Conservation (phyloP, 1,140 invertebrate species). For the Musca vetustissima region DNA sequence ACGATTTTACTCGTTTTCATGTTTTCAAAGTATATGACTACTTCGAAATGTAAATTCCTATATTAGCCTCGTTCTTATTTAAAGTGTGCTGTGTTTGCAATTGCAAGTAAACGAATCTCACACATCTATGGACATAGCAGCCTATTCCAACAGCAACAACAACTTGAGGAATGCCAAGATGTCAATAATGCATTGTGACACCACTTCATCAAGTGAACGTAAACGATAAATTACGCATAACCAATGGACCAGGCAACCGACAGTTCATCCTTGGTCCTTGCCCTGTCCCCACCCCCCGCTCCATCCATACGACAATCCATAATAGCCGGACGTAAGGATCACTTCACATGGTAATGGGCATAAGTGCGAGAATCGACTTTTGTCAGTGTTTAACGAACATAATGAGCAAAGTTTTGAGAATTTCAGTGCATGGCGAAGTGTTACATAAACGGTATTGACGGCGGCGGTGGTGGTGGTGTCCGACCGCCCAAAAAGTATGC, state of each 20-base stretch:
- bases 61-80: too few species aligned
- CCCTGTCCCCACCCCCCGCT: too few species aligned
- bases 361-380: not conserved
- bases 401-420: conserved; percentile 12
- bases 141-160: not conserved
- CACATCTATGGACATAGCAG: not conserved
- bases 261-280: too few species aligned
- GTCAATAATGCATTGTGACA: conserved; percentile 22
- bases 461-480: not conserved
- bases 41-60: too few species aligned
- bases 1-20: too few species aligned
- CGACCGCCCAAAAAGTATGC: not conserved
- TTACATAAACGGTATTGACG: not conserved
- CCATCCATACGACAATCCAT: too few species aligned
- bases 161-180: conserved; percentile 11
- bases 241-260: not conserved
- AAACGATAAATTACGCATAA: conserved; percentile 23
- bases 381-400: not conserved
- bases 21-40: too few species aligned
- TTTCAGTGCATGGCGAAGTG: not conserved
- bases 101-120: too few species aligned
- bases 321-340: too few species aligned
- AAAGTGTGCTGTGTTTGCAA: too few species aligned
- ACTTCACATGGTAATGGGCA: too few species aligned
- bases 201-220: conserved; percentile 21